Conservation (phyloP, 1,140 invertebrate genomes). For the Drosophila paulistorum region DNA sequence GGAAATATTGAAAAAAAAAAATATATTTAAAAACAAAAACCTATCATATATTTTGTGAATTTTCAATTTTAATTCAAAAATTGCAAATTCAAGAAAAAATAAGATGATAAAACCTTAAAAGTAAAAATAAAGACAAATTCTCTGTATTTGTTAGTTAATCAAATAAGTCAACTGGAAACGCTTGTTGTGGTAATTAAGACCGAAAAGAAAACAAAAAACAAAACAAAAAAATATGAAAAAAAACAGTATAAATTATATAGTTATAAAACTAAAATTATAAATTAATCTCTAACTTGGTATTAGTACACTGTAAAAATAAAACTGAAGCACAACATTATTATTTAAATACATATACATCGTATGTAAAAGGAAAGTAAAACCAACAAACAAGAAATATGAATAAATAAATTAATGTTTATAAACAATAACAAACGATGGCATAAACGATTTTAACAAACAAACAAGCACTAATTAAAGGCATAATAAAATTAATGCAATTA, state of each 20-base stretch:
- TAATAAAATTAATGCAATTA: slow-evolving; percentile 10
- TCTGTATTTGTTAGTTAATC: slow-evolving; percentile 68
- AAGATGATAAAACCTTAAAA: not conserved
- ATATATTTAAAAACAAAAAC: slow-evolving; percentile 23
- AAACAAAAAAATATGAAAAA: slow-evolving; percentile 45
- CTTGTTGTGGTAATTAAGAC: slow-evolving; percentile 77
- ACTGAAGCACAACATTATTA: slow-evolving; percentile 57
- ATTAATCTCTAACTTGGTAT: slow-evolving; percentile 18
- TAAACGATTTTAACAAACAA: slow-evolving; percentile 72
- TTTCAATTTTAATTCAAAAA: slow-evolving; percentile 9
- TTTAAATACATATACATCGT: slow-evolving; percentile 47
- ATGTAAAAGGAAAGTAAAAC: slow-evolving; percentile 39
- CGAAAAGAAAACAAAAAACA: slow-evolving; percentile 28
- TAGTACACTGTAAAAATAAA: slow-evolving; percentile 40
- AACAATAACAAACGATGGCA: slow-evolving; percentile 60
- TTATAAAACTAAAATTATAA: slow-evolving; percentile 20
- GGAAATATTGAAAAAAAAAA: slow-evolving; percentile 24
- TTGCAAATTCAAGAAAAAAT: slow-evolving; percentile 1
- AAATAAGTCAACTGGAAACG: slow-evolving; percentile 80
- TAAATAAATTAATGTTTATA: slow-evolving; percentile 73
- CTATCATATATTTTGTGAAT: slow-evolving; percentile 13
- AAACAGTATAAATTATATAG: slow-evolving; percentile 38
- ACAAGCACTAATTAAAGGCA: slow-evolving; percentile 15
- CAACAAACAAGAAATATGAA: slow-evolving; percentile 23
- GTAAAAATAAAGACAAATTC: slow-evolving; percentile 4